Evolutionary conservation across 1,140 invertebrate species (phyloP).

Genomic region (Drosophila kepulauana): DNA sequence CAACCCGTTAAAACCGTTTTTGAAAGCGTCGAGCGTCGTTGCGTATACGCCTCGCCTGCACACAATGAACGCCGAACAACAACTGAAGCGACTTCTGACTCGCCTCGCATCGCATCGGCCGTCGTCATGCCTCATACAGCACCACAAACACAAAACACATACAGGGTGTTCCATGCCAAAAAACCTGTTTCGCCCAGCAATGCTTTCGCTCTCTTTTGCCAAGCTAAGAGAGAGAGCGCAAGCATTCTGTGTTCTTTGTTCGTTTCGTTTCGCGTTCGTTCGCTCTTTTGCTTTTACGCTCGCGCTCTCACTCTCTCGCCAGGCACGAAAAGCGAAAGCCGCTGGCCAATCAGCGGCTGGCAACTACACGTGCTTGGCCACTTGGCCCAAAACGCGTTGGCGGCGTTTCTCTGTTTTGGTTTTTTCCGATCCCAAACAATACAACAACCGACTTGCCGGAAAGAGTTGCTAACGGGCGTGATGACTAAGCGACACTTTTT

Average conservation of each 20-base stretch:
- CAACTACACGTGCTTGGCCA: constrained; percentile 75
- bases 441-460: neutral
- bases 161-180: constrained; percentile 47
- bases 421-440: constrained; percentile 24
- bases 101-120: neutral
- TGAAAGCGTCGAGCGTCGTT: constrained; percentile 46
- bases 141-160: constrained; percentile 3
- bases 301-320: constrained; percentile 24
- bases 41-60: constrained; percentile 64
- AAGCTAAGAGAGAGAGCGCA: constrained; percentile 15
- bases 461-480: constrained; percentile 5
- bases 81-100: constrained; percentile 53
- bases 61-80: constrained; percentile 76
- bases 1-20: constrained; percentile 34
- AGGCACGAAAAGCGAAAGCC: constrained; percentile 73
- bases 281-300: constrained; percentile 25
- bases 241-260: neutral
- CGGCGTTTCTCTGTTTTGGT: constrained; percentile 77
- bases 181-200: constrained; percentile 26
- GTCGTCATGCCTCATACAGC: constrained; percentile 22
- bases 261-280: constrained; percentile 30
- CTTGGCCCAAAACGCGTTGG: constrained; percentile 31
- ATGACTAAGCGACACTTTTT: constrained; percentile 8
- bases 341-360: constrained; percentile 63
- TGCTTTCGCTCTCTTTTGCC: constrained; percentile 29